phyloP scores from a whole-genome alignment of 30 jellyfish, hydroid and myxozoan species.

The Hydractinia symbiolongicarpus region DNA sequence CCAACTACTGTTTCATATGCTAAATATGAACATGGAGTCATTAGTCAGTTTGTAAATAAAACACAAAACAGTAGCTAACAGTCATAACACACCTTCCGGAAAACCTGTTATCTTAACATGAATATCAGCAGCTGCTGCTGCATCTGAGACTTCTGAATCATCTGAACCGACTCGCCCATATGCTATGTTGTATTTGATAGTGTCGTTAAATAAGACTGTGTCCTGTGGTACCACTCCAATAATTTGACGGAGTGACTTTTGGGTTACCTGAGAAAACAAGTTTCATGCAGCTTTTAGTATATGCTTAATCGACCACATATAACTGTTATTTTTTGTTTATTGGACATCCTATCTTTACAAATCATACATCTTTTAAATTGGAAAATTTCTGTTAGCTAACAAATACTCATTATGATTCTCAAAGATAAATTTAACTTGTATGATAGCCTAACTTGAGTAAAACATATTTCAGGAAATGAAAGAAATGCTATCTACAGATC shows the following conservation, averaged over 20 bases:
- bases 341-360: too few relatives aligned
- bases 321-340: background rate
- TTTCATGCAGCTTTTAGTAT: background rate
- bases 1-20: conserved; percentile 93
- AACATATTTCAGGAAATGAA: too few relatives aligned
- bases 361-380: background rate
- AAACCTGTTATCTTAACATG: conserved; percentile 61
- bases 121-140: conserved; percentile 94
- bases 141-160: conserved; percentile 56
- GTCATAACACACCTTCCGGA: conserved; percentile 62
- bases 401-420: too few relatives aligned
- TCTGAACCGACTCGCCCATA: conserved; percentile 77
- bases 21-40: conserved; percentile 12
- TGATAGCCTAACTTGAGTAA: too few relatives aligned
- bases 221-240: conserved; percentile 99
- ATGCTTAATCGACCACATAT: background rate
- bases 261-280: conserved; percentile 66
- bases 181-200: conserved; percentile 79
- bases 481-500: too few relatives aligned
- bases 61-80: background rate
- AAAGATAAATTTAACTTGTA: too few relatives aligned
- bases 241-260: conserved; percentile 54
- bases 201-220: conserved; percentile 87
- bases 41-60: background rate
- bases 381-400: too few relatives aligned